Evolutionary conservation across 1,140 invertebrate species (phyloP).

Genomic region (Antheraea pernyi): DNA sequence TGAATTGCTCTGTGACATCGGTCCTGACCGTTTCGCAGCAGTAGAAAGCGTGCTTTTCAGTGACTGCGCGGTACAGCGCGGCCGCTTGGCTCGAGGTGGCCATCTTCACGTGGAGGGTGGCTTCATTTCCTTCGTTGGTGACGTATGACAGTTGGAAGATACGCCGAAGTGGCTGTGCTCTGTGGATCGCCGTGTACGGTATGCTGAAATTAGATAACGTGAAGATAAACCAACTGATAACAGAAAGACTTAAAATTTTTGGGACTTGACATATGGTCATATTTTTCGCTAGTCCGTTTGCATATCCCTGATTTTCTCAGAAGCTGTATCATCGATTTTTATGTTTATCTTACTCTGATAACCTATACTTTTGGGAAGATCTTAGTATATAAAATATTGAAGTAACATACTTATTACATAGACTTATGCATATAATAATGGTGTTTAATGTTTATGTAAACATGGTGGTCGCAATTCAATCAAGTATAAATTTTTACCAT

Average conservation of each 20-base stretch:
- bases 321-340: no score
- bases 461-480: no score
- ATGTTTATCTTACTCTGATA: no score
- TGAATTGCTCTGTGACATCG: constrained; percentile 92
- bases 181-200: constrained; percentile 90
- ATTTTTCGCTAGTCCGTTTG: no score
- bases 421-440: no score
- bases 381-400: no score
- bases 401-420: no score
- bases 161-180: constrained; percentile 87
- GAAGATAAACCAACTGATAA: background rate
- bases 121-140: constrained; percentile 84
- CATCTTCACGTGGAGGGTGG: constrained; percentile 88
- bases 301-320: no score
- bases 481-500: no score
- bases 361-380: no score
- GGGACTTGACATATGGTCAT: no score
- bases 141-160: constrained; percentile 88
- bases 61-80: constrained; percentile 92
- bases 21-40: constrained; percentile 93
- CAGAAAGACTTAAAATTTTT: background rate
- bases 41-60: constrained; percentile 95
- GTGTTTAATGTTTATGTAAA: no score
- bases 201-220: constrained; percentile 81
- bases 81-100: constrained; percentile 88